Conservation (phyloP, 2,888 invertebrate genomes). For the Caenorhabditis sp. region DNA sequence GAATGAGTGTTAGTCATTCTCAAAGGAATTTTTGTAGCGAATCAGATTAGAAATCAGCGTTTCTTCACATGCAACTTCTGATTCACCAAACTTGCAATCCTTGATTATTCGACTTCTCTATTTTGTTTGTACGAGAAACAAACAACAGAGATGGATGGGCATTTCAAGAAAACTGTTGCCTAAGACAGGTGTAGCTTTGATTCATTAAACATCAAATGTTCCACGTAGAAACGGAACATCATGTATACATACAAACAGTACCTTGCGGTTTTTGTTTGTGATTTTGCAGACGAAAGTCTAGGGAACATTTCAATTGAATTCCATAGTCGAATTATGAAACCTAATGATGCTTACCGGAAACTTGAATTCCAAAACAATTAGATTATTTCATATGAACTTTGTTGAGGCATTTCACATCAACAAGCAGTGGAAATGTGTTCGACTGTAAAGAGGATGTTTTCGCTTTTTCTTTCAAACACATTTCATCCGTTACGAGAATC, state of each 20-base stretch:
- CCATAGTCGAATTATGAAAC: too few species aligned
- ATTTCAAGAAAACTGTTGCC: slow-evolving; percentile 19
- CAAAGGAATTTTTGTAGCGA: too few species aligned
- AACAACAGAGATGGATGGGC: slow-evolving; percentile 3
- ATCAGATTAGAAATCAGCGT: too few species aligned
- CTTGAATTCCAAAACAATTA: not conserved
- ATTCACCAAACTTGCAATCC: not conserved
- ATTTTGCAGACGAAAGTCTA: not conserved
- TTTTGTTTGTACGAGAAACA: not conserved
- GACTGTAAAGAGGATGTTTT: not conserved
- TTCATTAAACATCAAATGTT: slow-evolving; percentile 44
- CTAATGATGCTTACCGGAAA: too few species aligned
- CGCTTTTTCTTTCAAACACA: not conserved
- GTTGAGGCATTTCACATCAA: not conserved
- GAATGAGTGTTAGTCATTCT: too few species aligned
- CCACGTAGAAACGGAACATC: slow-evolving; percentile 28
- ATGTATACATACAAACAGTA: slow-evolving; percentile 16
- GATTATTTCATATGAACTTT: not conserved
- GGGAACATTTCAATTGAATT: not conserved
- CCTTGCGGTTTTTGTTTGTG: not conserved
- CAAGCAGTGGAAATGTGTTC: not conserved
- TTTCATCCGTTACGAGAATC: not conserved
- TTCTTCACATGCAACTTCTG: not conserved
- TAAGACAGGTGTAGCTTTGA: slow-evolving; percentile 36
- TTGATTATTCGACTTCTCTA: not conserved